These are phyloP conservation scores for Phalacrocorax pelagicus DNA, from an alignment of 2,113 vertebrate genomes.

Conservation along the genomic window DNA sequence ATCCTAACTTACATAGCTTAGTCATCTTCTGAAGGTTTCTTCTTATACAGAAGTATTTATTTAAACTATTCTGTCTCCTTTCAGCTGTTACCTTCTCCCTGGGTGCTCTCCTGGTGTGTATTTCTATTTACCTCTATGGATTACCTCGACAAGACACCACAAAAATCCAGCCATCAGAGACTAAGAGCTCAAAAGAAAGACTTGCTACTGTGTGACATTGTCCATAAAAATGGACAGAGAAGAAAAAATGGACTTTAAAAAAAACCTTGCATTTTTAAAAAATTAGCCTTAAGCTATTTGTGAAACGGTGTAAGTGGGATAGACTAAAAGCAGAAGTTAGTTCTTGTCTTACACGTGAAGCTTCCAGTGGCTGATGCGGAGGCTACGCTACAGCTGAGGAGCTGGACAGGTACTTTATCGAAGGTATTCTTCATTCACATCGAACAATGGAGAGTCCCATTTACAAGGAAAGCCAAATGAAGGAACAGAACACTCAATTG, in stretches of 20 bases:
- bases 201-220: conserved; percentile 76
- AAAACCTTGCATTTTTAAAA: background rate
- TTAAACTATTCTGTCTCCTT: conserved; percentile 16
- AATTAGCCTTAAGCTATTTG: conserved; percentile 71
- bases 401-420: background rate
- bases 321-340: conserved; percentile 36
- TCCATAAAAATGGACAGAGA: background rate
- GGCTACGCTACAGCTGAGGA: background rate
- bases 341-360: conserved; percentile 18
- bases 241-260: background rate
- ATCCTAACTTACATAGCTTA: background rate
- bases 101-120: conserved; percentile 88
- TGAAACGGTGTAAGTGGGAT: background rate
- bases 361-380: conserved; percentile 16
- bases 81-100: conserved; percentile 84
- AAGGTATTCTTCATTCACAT: background rate
- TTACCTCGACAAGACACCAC: conserved; percentile 91
- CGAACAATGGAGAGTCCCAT: background rate
- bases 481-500: conserved; percentile 38
- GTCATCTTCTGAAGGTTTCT: background rate
- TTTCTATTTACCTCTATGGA: conserved; percentile 96
- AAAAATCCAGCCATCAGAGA: conserved; percentile 69
- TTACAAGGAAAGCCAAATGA: conserved; percentile 22
- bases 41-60: background rate
- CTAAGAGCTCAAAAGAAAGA: conserved; percentile 75